Evolutionary conservation across 2,113 vertebrate species (phyloP), one percentile per base, ranked within the genome.

Genomic region (Cacatua alba): DNA sequence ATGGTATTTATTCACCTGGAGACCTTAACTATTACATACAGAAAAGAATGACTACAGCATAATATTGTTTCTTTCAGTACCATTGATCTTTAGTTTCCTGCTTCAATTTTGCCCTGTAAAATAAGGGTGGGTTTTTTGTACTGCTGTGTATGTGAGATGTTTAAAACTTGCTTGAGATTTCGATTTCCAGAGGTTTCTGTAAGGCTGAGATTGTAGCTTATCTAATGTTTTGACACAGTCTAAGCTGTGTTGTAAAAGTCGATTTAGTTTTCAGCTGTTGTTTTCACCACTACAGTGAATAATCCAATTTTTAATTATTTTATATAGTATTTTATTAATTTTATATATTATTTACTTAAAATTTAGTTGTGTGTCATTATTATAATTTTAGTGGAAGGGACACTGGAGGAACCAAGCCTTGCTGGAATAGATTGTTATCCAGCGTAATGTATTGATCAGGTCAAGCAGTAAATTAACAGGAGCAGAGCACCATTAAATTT

Each of bases 381-480:
- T 91, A 93, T 92, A 94, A 96, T 97, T 97, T 97, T 90, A 95
- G 67, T 77, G 77, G 55, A 97, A 98, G 90, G 87, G 92, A 87
- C 92, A 79, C 75, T 86, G 91, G 64, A 94, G 80, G 94, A 96
- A 83, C 83, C 88, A 86, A 94, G 64, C 84, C 80, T 78, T 51
- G 11, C 69, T 72, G 78, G 81, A 97, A 98, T 90, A 97, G 97
- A 98, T 97, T 95, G 92, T 97, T 97, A 97, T 96, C 97, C 94
- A 96, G 92, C 89, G 90, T 94, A 92, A 97, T 21, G 29, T 97
- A 99, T 98, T 83, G 98, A 99, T 99, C 87, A 82, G 95, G 96
- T 91, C 90, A 97, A 96, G 94, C 97, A 98, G 98, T 98, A 98
- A 98, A 98, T 98, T 98, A 98, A 97, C 96, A 97, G 88, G 96